Conservation (phyloP, 2,888 invertebrate genomes). For the Tinea trinotella region DNA sequence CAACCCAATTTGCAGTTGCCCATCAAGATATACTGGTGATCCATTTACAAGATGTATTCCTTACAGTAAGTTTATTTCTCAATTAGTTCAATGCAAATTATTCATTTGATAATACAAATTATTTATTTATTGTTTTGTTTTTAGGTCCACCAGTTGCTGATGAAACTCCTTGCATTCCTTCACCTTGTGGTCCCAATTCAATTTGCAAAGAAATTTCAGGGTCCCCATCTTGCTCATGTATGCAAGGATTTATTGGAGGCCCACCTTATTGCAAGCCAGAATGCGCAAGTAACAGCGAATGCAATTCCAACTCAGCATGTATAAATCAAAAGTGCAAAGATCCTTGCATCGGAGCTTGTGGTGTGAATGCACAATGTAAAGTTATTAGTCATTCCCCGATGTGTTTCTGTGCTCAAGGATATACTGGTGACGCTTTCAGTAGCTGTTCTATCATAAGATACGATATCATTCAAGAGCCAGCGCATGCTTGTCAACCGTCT, state of each 20-base stretch:
- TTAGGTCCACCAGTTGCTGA: conserved; percentile 66
- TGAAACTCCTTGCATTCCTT: conserved; percentile 76
- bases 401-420: conserved; percentile 78
- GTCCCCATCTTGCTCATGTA: conserved; percentile 79
- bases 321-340: conserved; percentile 76
- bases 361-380: conserved; percentile 78
- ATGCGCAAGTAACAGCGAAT: conserved; percentile 80
- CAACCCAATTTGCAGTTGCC: conserved; percentile 82
- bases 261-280: conserved; percentile 85
- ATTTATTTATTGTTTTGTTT: conserved; percentile 22
- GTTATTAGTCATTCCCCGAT: conserved; percentile 82
- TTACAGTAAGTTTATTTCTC: conserved; percentile 39
- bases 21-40: conserved; percentile 78
- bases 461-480: conserved; percentile 48
- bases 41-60: conserved; percentile 80
- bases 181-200: conserved; percentile 78
- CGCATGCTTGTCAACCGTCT: conserved; percentile 73
- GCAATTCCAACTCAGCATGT: conserved; percentile 75
- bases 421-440: conserved; percentile 79
- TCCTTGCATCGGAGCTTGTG: conserved; percentile 81
- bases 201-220: conserved; percentile 71
- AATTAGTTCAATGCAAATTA: too few species aligned
- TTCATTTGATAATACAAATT: not conserved
- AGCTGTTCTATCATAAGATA: conserved; percentile 62
- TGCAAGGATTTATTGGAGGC: conserved; percentile 77